Evolutionary conservation across 2,888 invertebrate species (phyloP), one percentile per base, ranked within the genome.

Genomic region (Eubasilissa splendida): DNA sequence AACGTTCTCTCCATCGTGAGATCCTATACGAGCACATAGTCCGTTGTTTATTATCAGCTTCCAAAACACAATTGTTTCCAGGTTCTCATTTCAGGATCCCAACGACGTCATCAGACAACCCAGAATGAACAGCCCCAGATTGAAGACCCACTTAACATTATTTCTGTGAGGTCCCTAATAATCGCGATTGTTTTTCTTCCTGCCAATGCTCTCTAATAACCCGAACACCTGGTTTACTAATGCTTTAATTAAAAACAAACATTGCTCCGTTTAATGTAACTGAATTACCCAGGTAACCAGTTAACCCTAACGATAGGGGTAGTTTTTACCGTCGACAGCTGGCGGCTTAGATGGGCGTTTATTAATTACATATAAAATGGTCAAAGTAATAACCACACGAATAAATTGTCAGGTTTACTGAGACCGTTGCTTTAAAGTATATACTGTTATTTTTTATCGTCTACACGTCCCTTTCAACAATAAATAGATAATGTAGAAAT

Each of bases 191-290:
- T 68, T 68, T 68, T 68, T 68, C 52, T 68, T 68, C 42, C 68
- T 50, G 12, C 54, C 31, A 56, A 73, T 73, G 73, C 11, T 42
- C 56, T 31, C 42, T 60, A 75, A 60, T 52, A 76, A 22, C 63
- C 76, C 66, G 50, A 54, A 66, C 76, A 76, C 76, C 76, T 76
- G 76, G 66, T 66, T 76, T 76, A 66, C 33, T 76, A 76, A 76
- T 76, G 66, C 76, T 76, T 76, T 76, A 76, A 76, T 76, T 76
- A 76, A 76, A 76, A 76, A 68, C 76, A 76, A 76, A 76, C 76
- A 76, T 66, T 11, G 56, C 66, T 22, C 58, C 76, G 56, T 76
- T 76, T 65, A 76, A 54, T 66, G 56, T 52, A 66, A 76, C 65
- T 76, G 68, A 68, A 68, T 68, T 68, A 68, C 68, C 33, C 68